These are phyloP conservation scores for Leucopternis melanops DNA, from an alignment of 2,113 vertebrate species.

Conservation along the genomic window DNA sequence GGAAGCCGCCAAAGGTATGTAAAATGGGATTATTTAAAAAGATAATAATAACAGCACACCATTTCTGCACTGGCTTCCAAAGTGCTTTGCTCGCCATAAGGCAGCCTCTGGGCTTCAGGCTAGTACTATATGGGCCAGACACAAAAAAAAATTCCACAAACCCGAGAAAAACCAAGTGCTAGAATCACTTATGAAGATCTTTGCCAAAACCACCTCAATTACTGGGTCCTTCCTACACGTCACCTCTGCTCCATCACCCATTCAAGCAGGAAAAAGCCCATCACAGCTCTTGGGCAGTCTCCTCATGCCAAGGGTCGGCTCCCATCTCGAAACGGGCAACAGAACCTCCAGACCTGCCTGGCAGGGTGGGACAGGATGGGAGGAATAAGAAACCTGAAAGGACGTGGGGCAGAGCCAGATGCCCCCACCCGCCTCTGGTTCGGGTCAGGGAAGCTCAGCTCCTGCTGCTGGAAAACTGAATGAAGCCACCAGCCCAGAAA, in stretches of 20 bases:
- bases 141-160: background rate
- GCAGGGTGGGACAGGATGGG: background rate
- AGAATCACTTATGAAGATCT: background rate
- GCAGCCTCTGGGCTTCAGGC: background rate
- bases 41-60: background rate
- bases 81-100: background rate
- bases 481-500: background rate
- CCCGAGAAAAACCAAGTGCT: background rate
- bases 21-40: slow-evolving; percentile 40
- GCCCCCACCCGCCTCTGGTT: background rate
- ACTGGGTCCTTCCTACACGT: background rate
- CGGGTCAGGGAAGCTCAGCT: background rate
- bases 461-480: background rate
- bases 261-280: background rate
- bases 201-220: background rate
- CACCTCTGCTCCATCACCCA: background rate
- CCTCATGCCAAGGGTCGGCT: background rate
- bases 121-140: background rate
- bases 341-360: background rate
- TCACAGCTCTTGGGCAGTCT: background rate
- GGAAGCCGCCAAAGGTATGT: slow-evolving; percentile 34
- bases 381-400: background rate
- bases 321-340: background rate
- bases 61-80: background rate
- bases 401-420: background rate